Conservation (phyloP, 2,797 vertebrate species). For the Smutsia gigantea region DNA sequence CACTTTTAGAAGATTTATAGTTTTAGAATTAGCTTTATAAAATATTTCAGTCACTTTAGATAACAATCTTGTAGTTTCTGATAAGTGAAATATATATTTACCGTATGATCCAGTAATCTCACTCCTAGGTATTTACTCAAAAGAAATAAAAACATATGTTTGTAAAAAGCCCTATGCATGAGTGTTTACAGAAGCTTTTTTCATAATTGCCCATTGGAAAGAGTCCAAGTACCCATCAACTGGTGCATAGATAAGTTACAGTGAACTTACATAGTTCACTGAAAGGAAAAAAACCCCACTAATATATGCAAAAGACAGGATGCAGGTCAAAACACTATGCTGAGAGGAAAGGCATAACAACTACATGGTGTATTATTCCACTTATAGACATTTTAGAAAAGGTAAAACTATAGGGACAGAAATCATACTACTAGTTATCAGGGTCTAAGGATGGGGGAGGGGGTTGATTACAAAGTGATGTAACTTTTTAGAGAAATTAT, state of each 20-base stretch:
- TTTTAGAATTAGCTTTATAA: neutral
- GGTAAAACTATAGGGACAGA: neutral
- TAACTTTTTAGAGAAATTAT: neutral
- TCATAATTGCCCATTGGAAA: neutral
- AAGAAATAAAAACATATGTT: neutral
- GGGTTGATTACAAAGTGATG: neutral
- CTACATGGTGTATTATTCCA: neutral
- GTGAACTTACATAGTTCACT: neutral
- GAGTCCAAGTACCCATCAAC: neutral
- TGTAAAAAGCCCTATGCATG: neutral
- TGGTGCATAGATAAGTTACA: neutral
- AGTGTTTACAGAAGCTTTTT: neutral
- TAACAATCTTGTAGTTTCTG: neutral
- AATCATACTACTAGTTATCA: neutral
- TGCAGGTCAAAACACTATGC: neutral
- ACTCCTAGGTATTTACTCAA: neutral
- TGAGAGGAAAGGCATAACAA: neutral
- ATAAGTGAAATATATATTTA: neutral
- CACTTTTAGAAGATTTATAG: neutral
- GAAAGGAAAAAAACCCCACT: neutral
- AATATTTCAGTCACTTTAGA: neutral
- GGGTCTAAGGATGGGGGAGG: neutral
- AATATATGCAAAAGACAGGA: neutral
- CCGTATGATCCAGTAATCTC: neutral
- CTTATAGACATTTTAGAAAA: slow-evolving; percentile 7